Base-by-base conservation (phyloP, 2,797 vertebrate species). In the Chelonia mydas region DNA sequence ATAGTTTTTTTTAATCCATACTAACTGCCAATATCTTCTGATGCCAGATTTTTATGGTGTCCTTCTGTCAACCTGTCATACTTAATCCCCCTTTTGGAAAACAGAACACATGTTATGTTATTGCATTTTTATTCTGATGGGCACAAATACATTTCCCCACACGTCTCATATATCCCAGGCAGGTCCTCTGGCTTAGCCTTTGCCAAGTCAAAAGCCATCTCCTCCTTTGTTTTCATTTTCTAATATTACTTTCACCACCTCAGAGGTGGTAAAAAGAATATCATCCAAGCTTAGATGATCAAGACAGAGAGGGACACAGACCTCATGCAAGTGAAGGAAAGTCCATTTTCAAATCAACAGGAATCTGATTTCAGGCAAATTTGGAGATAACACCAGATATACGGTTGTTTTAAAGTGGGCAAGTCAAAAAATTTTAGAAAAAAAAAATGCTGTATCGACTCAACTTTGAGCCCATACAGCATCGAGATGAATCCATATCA, bases 211-310 rank as follows among this genome's bases (percentile, higher is more conserved):
- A 90, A 78, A 55, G 33, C 28, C 21, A 50, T 21, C 37, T 78
- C 25, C 45, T 91, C 19, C 61, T 95, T 91, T 85, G 79, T 94
- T 96, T 96, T 96, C 90, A 94, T 96, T 97, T 97, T 96, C 96
- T 96, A 94, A 93, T 94, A 97, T 95, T 97, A 87, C 88, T 97
- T 97, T 97, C 92, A 96, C 94, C 94, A 95, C 87, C 47, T 87
- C 77, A 25, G 53, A 91, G 92, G 85, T 81, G 91, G 93, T 85
- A 94, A 97, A 97, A 97, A 95, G 90, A 96, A 79, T 95, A 96
- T 92, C 51, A 92, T 19, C 55, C 54, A 82, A 86, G 81, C 92
- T 2, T 5, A 95, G 72, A 89, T 94, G 47, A 95, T 93, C 7
- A 77, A 90, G 85, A 92, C 81, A 85, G 83, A 84, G 90, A 37